Evolutionary conservation across 2,888 invertebrate species (phyloP).

Genomic region (Eretmocerus hayati): DNA sequence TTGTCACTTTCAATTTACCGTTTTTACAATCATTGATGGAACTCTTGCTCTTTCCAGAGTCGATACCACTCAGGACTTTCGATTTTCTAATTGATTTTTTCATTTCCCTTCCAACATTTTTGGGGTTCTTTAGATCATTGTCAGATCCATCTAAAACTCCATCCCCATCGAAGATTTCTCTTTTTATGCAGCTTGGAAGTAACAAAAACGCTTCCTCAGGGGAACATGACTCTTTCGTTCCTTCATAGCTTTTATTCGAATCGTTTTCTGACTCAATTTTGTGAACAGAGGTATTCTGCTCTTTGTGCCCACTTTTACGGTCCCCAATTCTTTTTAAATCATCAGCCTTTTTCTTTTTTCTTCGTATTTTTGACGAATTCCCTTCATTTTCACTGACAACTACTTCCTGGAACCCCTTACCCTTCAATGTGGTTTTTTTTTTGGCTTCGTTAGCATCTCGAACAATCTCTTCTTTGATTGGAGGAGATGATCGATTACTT

Average conservation of each 20-base stretch:
- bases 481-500: not conserved
- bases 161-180: slow-evolving; percentile 36
- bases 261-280: slow-evolving; percentile 33
- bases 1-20: no score
- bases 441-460: slow-evolving; percentile 25
- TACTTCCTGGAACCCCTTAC: slow-evolving; percentile 30
- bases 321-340: slow-evolving; percentile 15
- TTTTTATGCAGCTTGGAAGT: slow-evolving; percentile 31
- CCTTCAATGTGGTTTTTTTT: slow-evolving; percentile 32
- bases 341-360: slow-evolving; percentile 16
- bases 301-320: slow-evolving; percentile 49
- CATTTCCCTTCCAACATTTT: slow-evolving; percentile 9
- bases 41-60: slow-evolving; percentile 6
- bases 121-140: no score
- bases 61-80: slow-evolving; percentile 5
- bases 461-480: slow-evolving; percentile 3
- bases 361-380: slow-evolving; percentile 24
- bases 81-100: slow-evolving; percentile 10
- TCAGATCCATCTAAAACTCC: slow-evolving; percentile 19
- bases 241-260: slow-evolving; percentile 28
- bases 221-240: slow-evolving; percentile 25
- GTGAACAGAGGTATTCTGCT: slow-evolving; percentile 23
- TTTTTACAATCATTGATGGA: slow-evolving; percentile 3
- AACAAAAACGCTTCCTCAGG: slow-evolving; percentile 19
- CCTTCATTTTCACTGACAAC: slow-evolving; percentile 39